A percentile compares a stretch with the other conserved stretches of the same genome.
These are phyloP conservation scores for Sterrhoptilus dennistouni DNA, from an alignment of 2,113 vertebrate genomes.

Conservation along the genomic window DNA sequence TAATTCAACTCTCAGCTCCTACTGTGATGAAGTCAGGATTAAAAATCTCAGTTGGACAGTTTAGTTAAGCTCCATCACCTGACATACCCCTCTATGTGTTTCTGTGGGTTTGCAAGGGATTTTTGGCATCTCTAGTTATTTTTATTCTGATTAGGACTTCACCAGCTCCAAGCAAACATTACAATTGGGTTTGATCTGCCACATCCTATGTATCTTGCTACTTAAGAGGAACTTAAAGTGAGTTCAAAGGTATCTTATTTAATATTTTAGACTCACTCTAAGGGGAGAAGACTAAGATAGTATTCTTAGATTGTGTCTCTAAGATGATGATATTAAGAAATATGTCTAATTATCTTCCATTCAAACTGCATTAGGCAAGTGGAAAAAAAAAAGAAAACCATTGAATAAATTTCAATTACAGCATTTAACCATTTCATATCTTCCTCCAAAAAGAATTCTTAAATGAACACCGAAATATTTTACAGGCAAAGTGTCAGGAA, in stretches of 20 bases:
- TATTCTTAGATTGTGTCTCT: background rate
- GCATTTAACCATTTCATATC: background rate
- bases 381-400: background rate
- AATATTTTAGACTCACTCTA: background rate
- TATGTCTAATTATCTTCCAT: background rate
- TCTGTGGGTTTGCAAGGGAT: background rate
- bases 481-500: slow-evolving; percentile 70
- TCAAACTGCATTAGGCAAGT: background rate
- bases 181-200: background rate
- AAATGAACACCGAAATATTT: slow-evolving; percentile 38
- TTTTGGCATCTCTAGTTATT: background rate
- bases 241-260: background rate
- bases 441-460: background rate
- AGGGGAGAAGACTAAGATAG: background rate
- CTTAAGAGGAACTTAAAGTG: background rate
- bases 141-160: background rate
- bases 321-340: background rate
- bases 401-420: background rate
- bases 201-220: rapidly evolving
- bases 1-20: background rate
- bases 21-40: background rate
- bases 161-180: background rate
- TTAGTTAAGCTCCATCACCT: background rate
- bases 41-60: background rate
- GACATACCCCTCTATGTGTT: background rate